phyloP scores from a whole-genome alignment of 2,797 vertebrate species.

The Bradypus variegatus region DNA sequence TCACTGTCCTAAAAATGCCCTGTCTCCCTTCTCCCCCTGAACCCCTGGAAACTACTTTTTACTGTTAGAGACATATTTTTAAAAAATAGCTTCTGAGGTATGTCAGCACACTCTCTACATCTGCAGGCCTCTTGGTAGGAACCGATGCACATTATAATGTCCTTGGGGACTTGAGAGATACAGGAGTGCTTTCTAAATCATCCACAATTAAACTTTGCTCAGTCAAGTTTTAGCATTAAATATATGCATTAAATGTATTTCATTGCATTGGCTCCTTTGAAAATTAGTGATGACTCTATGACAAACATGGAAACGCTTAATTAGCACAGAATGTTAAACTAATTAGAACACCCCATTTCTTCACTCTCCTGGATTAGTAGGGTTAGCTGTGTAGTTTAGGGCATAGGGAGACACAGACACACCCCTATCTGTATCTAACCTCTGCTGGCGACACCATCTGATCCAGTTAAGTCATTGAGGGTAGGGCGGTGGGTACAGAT shows the following conservation, averaged over 20 bases:
- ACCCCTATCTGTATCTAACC: no score
- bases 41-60: no score
- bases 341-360: background rate
- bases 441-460: background rate
- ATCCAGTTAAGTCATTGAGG: background rate
- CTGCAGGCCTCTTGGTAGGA: background rate
- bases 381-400: background rate
- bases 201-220: background rate
- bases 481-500: background rate
- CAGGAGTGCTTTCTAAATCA: background rate
- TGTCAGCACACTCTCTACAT: background rate
- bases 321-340: background rate
- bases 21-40: no score
- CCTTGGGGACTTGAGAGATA: background rate
- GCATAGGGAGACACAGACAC: background rate
- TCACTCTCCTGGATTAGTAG: background rate
- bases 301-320: background rate
- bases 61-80: background rate
- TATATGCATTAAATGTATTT: background rate
- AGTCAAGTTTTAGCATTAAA: background rate
- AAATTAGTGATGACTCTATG: background rate
- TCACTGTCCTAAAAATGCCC: no score
- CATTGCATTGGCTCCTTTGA: background rate
- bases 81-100: background rate
- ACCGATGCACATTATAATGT: fast-evolving